Evolutionary conservation across 2,797 vertebrate species (phyloP).

Genomic region (Silurus aristotelis): DNA sequence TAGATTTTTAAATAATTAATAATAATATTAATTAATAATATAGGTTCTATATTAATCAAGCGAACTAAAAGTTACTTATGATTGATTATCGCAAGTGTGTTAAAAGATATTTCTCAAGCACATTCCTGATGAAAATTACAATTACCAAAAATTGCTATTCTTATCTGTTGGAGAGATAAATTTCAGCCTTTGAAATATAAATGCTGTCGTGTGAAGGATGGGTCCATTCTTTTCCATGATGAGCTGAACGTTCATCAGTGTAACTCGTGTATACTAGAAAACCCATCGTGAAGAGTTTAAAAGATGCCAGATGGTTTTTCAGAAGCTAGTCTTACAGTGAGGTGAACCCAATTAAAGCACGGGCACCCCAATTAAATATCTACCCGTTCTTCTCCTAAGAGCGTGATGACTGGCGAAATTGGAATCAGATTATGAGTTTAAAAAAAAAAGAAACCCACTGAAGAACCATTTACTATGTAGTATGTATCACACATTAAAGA

Average conservation of each 20-base stretch:
- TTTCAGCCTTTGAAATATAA: conserved; percentile 69
- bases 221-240: conserved; percentile 47
- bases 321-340: conserved; percentile 79
- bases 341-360: conserved; percentile 81
- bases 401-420: conserved; percentile 79
- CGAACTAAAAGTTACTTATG: conserved; percentile 13
- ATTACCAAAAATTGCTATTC: not conserved
- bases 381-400: conserved; percentile 67
- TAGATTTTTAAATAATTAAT: not conserved
- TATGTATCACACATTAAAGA: conserved; percentile 72
- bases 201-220: conserved; percentile 39
- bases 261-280: conserved; percentile 73
- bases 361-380: conserved; percentile 79
- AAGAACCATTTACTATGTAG: conserved; percentile 72
- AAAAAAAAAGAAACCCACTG: conserved; percentile 51
- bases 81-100: conserved; percentile 40
- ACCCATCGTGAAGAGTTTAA: conserved; percentile 67
- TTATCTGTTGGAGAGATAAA: conserved; percentile 63
- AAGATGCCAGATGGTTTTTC: conserved; percentile 72
- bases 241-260: conserved; percentile 66
- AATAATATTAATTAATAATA: not conserved
- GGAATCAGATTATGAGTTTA: conserved; percentile 79
- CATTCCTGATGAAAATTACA: conserved; percentile 60
- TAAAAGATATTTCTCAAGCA: conserved; percentile 68
- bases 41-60: not conserved